A percentile compares a stretch with the other conserved stretches of the same genome.
Evolutionary conservation across 37 sponge, comb jelly and placozoan species (phyloP).

Genomic region (Halichondria panicea): DNA sequence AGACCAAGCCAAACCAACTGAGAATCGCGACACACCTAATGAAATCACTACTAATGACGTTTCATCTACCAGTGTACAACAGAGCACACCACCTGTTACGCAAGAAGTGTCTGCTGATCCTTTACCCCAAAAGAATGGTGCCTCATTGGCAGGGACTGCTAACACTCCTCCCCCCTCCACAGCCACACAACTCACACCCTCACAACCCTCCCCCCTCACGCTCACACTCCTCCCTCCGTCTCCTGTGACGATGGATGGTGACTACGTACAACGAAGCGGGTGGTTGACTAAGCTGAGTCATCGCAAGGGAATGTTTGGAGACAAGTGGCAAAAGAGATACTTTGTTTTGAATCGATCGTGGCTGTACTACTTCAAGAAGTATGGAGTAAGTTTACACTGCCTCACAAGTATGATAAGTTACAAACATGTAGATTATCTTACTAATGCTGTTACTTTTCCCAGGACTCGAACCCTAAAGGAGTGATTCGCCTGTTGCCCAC

Average conservation of each 20-base stretch:
- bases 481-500: constrained; percentile 48
- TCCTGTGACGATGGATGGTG: constrained; percentile 30
- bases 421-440: background rate
- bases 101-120: too few species aligned
- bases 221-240: constrained; percentile 43
- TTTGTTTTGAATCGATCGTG: constrained; percentile 64
- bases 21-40: too few species aligned
- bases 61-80: too few species aligned
- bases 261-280: constrained; percentile 49
- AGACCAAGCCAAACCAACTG: too few species aligned
- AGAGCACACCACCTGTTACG: too few species aligned
- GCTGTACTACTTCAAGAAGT: constrained; percentile 79
- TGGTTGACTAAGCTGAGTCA: constrained; percentile 73
- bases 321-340: constrained; percentile 79
- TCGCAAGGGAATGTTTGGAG: constrained; percentile 67
- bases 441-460: background rate
- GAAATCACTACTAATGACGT: too few species aligned
- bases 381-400: constrained; percentile 51
- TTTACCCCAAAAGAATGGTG: too few species aligned
- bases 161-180: background rate
- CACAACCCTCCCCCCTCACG: background rate
- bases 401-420: background rate
- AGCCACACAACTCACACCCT: background rate
- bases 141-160: background rate
- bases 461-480: constrained; percentile 68